Base-by-base conservation (phyloP, 2,888 invertebrate species). In the Epinotia nisella region DNA sequence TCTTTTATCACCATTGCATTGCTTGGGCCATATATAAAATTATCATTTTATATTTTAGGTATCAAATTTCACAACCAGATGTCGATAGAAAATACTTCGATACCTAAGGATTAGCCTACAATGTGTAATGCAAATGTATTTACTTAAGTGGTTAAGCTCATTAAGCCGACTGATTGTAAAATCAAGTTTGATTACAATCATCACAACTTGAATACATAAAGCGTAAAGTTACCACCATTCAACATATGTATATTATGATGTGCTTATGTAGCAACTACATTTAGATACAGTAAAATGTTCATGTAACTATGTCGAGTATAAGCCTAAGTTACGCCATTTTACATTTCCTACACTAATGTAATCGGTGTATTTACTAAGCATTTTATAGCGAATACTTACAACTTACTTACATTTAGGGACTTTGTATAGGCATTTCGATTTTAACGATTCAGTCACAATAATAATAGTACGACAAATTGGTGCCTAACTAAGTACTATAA, bases 291-390 rank as follows among this genome's bases (percentile, higher is more conserved):
- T n/a, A 59, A 17, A 59, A 4, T 19, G 13, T 9, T 39, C 35
- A 35, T 39, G 4, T 9, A 59, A 59, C 59, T 59, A 39, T 59
- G 59, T 59, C 10, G 59, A 17, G 1, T 59, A 39, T 59, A 39
- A 0, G n/a, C n/a, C n/a, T n/a, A 39, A 5, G 17, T 17, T 39
- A 11, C 17, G 19, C 19, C 3, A 35, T 59, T 59, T 13, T 35
- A 17, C 17, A 11, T 59, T 59, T 4, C n/a, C 17, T 49, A 45
- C 15, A 45, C 45, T 45, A 49, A 45, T 45, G 49, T n/a, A 49
- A 49, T n/a, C n/a, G n/a, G n/a, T 49, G n/a, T 13, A n/a, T n/a
- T n/a, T n/a, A 13, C 13, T 41, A 41, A 41, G 41, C n/a, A 49
- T 49, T 49, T n/a, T 35, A 35, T 35, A 1, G 35, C 35, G 35